Evolutionary conservation across 2,113 vertebrate species (phyloP).

Genomic region (Engystomops pustulosus): DNA sequence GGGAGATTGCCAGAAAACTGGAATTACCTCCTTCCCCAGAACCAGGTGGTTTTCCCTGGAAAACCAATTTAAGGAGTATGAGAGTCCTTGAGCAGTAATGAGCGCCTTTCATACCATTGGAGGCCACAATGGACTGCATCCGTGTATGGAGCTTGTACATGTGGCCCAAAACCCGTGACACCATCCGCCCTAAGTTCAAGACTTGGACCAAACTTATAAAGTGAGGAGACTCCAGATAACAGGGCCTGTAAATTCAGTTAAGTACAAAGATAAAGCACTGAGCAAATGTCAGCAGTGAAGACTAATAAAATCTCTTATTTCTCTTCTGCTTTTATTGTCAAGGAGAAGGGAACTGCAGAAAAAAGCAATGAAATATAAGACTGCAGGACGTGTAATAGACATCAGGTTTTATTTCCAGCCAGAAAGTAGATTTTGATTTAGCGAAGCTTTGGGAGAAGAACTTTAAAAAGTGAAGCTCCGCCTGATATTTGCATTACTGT

Average conservation of each 20-base stretch:
- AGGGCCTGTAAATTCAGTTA: not conserved
- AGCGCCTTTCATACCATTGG: too few relatives aligned
- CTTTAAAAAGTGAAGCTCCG: not conserved
- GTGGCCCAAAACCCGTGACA: not conserved
- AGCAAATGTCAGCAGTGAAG: constrained; percentile 21
- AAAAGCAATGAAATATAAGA: not conserved
- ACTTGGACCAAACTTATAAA: not conserved
- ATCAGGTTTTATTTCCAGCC: not conserved
- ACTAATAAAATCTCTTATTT: constrained; percentile 11
- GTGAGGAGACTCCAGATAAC: not conserved
- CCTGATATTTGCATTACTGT: too few relatives aligned
- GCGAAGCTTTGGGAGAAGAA: not conserved
- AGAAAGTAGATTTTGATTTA: not conserved
- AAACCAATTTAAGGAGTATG: too few relatives aligned
- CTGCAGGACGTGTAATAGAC: not conserved
- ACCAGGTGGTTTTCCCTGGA: too few relatives aligned
- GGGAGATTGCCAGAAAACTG: too few relatives aligned
- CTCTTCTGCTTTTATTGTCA: constrained; percentile 11
- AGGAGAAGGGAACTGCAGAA: not conserved
- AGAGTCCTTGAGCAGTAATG: not conserved
- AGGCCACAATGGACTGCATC: not conserved
- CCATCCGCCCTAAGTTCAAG: not conserved
- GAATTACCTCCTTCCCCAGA: too few relatives aligned
- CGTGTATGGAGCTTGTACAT: not conserved
- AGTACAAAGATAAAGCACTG: constrained; percentile 21